Percentiles rank a stretch among this genome's conserved stretches.
These are phyloP conservation scores for Protonibea diacanthus DNA, from an alignment of 2,797 vertebrate species.

Conservation along the genomic window DNA sequence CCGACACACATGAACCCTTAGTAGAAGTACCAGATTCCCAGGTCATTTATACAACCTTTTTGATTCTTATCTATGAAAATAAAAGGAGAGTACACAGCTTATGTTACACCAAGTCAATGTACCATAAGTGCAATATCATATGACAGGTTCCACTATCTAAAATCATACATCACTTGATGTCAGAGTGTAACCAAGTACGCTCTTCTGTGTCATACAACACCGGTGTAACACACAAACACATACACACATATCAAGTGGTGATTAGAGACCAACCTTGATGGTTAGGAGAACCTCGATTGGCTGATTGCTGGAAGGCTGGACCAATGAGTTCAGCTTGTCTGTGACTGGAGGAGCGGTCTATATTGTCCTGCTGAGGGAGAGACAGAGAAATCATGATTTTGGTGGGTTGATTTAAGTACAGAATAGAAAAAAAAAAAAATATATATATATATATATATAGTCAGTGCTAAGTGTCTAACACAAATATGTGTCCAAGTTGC, in stretches of 20 bases:
- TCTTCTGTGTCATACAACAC: conserved; percentile 22
- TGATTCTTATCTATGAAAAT: conserved; percentile 3
- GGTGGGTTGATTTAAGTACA: too few species aligned
- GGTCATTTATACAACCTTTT: conserved; percentile 20
- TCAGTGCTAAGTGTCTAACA: too few species aligned
- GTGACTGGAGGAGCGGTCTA: conserved; percentile 89
- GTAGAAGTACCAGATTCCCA: neutral
- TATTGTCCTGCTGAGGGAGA: conserved; percentile 89
- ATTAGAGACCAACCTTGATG: conserved; percentile 89
- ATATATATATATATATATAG: too few species aligned
- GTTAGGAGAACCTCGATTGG: conserved; percentile 85
- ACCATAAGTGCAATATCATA: conserved; percentile 1
- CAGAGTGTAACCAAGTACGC: neutral
- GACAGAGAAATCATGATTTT: conserved; percentile 16
- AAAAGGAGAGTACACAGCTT: conserved; percentile 9
- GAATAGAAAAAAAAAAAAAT: too few species aligned
- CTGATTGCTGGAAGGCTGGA: conserved; percentile 85
- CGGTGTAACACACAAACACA: conserved; percentile 9
- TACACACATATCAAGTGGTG: neutral
- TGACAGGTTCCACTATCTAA: neutral
- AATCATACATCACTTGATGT: conserved; percentile 24
- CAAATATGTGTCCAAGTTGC: too few species aligned
- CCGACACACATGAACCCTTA: neutral
- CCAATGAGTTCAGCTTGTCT: conserved; percentile 86
- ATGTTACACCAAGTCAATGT: conserved; percentile 6